phyloP scores from a whole-genome alignment of 1,140 invertebrate genomes.

The Rhysida immarginata region DNA sequence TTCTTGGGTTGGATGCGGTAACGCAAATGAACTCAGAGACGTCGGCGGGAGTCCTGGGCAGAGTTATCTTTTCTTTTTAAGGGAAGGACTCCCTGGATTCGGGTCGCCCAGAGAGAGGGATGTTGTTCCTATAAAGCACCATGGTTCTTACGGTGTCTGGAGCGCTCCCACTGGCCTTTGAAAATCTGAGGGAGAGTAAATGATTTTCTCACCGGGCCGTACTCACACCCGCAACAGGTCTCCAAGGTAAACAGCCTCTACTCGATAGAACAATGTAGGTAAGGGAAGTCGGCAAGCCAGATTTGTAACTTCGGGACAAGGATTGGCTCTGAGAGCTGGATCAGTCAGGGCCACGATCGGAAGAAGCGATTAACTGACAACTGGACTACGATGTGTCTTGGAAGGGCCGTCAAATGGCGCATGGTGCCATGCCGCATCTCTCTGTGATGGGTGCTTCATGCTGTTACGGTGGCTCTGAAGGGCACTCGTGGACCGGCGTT shows the following conservation, averaged over 20 bases:
- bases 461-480: slow-evolving; percentile 27
- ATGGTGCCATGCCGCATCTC: slow-evolving; percentile 15
- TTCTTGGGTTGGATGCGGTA: slow-evolving; percentile 19
- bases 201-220: slow-evolving; percentile 36
- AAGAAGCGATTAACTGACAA: slow-evolving; percentile 22
- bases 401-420: slow-evolving; percentile 13
- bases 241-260: slow-evolving; percentile 79
- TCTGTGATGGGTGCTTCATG: slow-evolving; percentile 23
- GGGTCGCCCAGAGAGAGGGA: slow-evolving; percentile 31
- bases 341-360: slow-evolving; percentile 39
- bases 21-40: slow-evolving; percentile 31
- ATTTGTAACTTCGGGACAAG: slow-evolving; percentile 67
- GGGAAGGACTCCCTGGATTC: slow-evolving; percentile 25
- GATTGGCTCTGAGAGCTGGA: slow-evolving; percentile 58
- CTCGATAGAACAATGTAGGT: slow-evolving; percentile 75
- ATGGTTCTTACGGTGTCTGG: slow-evolving; percentile 30
- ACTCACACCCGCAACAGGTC: slow-evolving; percentile 71
- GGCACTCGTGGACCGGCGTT: slow-evolving; percentile 18
- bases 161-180: slow-evolving; percentile 28
- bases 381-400: slow-evolving; percentile 29
- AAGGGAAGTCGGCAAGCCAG: slow-evolving; percentile 69
- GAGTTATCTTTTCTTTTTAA: slow-evolving; percentile 33
- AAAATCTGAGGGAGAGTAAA: slow-evolving; percentile 32
- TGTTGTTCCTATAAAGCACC: slow-evolving; percentile 27
- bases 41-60: slow-evolving; percentile 25